Base-by-base conservation (phyloP, 2,888 invertebrate species). In the Pseudococcus viburni region DNA sequence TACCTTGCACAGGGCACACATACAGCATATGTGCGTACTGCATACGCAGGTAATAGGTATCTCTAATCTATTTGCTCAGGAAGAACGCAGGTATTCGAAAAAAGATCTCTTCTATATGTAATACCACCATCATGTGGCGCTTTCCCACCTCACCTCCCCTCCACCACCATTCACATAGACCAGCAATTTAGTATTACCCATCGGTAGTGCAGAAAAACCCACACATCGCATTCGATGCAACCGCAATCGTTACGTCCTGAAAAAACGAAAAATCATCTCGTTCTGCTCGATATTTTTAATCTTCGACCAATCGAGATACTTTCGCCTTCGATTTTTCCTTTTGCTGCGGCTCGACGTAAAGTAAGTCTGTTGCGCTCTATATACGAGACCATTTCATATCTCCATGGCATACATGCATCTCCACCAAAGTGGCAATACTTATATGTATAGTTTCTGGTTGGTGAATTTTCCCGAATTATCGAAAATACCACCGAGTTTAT, bases 321-420 rank as follows among this genome's bases (percentile, higher is more conserved):
- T 55, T 55, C 55, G 55, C 55, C 55, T 55, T 55, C 55, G 55
- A 55, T 55, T 55, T 55, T 55, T 55, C 55, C 55, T 55, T 55
- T n/a, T n/a, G 1, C 51, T 51, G 51, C 51, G 51, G 12, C n/a
- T n/a, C 55, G 5, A 0, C n/a, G 55, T n/a, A 55, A 15, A 51
- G 51, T 15, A 15, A 51, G 51, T 15, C 55, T n/a, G 55, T 55
- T n/a, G n/a, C 55, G 55, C 55, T 55, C 55, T 55, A 55, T 8
- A 55, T 55, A 55, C 55, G 51, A n/a, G n/a, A 55, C 17, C 55
- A 51, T 4, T 51, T 51, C 8, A 9, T 9, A 42, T 42, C 42
- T 6, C 8, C 42, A 42, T 8, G 42, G 42, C 42, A 42, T 42
- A 51, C 48, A 4, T 15, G 15, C 12, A 51, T 12, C 12, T 51